A percentile compares a stretch with the other conserved stretches of the same genome.
phyloP scores from a whole-genome alignment of 2,113 vertebrate species.

The Aphelocoma coerulescens region DNA sequence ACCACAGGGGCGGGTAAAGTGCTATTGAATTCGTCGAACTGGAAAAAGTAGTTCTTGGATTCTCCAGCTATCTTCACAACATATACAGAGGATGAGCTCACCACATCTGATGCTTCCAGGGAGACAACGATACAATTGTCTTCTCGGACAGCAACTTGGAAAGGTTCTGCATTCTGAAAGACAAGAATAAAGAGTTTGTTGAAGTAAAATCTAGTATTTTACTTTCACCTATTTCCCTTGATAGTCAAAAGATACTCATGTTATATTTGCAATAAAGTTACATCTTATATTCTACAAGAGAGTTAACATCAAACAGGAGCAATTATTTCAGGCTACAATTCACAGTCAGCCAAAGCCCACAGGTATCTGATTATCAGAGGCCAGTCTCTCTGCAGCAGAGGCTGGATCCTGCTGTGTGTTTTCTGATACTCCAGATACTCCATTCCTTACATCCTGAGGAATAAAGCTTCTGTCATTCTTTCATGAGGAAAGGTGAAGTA shows the following conservation, averaged over 20 bases:
- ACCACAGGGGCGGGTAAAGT: slow-evolving; percentile 77
- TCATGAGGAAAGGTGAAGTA: background rate
- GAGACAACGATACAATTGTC: slow-evolving; percentile 76
- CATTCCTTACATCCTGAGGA: background rate
- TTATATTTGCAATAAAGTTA: background rate
- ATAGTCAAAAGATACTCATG: background rate
- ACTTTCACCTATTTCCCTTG: background rate
- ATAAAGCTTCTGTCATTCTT: background rate
- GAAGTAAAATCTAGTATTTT: background rate
- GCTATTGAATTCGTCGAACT: slow-evolving; percentile 78
- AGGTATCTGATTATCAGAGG: background rate
- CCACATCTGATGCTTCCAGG: slow-evolving; percentile 83
- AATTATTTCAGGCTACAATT: background rate
- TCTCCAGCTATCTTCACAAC: slow-evolving; percentile 88
- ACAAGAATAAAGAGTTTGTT: slow-evolving; percentile 1
- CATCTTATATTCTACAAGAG: background rate
- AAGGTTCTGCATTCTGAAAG: slow-evolving; percentile 71
- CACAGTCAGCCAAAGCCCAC: background rate
- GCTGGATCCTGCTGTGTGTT: background rate
- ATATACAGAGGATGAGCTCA: slow-evolving; percentile 78
- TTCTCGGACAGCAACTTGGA: slow-evolving; percentile 79
- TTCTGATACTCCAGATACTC: background rate
- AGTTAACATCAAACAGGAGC: background rate
- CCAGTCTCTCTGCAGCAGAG: background rate
- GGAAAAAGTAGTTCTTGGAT: slow-evolving; percentile 82